These are phyloP conservation scores for Nebria salina DNA, from an alignment of 2,888 invertebrate genomes.

Conservation along the genomic window DNA sequence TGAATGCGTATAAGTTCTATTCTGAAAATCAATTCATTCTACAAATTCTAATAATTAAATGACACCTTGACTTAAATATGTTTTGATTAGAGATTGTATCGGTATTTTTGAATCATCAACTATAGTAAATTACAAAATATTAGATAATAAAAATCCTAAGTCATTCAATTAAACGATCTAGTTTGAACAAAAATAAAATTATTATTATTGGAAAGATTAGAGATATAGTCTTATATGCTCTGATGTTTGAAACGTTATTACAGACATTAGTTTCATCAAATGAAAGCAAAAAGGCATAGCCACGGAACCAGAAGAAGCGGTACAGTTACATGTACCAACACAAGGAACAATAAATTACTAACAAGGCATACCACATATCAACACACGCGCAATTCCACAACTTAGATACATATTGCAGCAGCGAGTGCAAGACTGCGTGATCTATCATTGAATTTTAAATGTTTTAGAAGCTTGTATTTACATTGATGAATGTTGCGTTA, in stretches of 20 bases:
- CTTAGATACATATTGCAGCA: neutral
- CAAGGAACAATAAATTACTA: slow-evolving; percentile 36
- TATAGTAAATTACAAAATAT: neutral
- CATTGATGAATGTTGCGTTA: neutral
- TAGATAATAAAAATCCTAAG: neutral
- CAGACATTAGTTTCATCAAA: slow-evolving; percentile 26
- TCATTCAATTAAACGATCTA: neutral
- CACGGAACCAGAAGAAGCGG: slow-evolving; percentile 33
- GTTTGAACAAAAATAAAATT: neutral
- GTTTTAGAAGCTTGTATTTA: neutral
- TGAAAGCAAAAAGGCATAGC: slow-evolving; percentile 40
- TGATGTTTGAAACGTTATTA: neutral
- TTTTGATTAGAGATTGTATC: neutral
- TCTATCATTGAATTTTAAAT: neutral
- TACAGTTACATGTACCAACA: slow-evolving; percentile 32
- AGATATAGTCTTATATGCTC: neutral
- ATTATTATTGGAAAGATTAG: slow-evolving; percentile 1
- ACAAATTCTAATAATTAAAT: neutral
- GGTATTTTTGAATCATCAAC: neutral
- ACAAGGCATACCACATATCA: slow-evolving; percentile 19
- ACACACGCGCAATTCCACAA: neutral
- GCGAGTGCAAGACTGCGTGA: neutral
- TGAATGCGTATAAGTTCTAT: too few relatives aligned
- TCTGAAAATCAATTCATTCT: too few relatives aligned
- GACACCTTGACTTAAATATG: neutral